These are phyloP conservation scores for Campopleginae sp. DNA, from an alignment of 2,888 invertebrate species.

Conservation along the genomic window DNA sequence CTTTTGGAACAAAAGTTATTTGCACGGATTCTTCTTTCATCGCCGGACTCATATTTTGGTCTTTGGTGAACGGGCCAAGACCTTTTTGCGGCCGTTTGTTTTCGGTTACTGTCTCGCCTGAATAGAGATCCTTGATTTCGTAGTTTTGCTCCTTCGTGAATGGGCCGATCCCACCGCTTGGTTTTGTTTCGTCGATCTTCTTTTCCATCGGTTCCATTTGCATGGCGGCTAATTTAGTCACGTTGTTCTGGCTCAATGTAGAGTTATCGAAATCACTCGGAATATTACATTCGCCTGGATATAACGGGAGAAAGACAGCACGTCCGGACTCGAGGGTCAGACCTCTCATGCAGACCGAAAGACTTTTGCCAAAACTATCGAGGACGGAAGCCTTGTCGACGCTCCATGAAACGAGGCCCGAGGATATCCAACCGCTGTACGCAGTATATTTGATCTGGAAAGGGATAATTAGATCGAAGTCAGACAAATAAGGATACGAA, in stretches of 20 bases:
- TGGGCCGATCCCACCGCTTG: slow-evolving; percentile 74
- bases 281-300: slow-evolving; percentile 91
- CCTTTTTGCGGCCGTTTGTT: slow-evolving; percentile 71
- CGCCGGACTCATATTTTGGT: slow-evolving; percentile 71
- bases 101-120: slow-evolving; percentile 60
- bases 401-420: slow-evolving; percentile 91
- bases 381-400: slow-evolving; percentile 93
- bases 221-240: slow-evolving; percentile 56
- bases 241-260: slow-evolving; percentile 63
- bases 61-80: slow-evolving; percentile 80
- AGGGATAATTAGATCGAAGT: slow-evolving; percentile 84
- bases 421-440: slow-evolving; percentile 96
- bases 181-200: slow-evolving; percentile 32
- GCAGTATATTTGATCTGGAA: slow-evolving; percentile 93
- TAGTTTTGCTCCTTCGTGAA: slow-evolving; percentile 81
- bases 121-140: slow-evolving; percentile 72
- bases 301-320: slow-evolving; percentile 90
- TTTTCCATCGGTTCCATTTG: slow-evolving; percentile 55
- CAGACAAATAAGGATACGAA: slow-evolving; percentile 22
- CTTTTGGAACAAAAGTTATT: slow-evolving; percentile 49
- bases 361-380: slow-evolving; percentile 93
- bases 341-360: slow-evolving; percentile 92
- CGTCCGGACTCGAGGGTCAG: slow-evolving; percentile 90
- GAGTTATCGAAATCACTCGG: slow-evolving; percentile 84
- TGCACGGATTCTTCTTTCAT: slow-evolving; percentile 53